Percentiles rank a stretch among this genome's conserved stretches.
Conservation (phyloP, 2,797 vertebrate genomes). For the Adelosebastes latens region DNA sequence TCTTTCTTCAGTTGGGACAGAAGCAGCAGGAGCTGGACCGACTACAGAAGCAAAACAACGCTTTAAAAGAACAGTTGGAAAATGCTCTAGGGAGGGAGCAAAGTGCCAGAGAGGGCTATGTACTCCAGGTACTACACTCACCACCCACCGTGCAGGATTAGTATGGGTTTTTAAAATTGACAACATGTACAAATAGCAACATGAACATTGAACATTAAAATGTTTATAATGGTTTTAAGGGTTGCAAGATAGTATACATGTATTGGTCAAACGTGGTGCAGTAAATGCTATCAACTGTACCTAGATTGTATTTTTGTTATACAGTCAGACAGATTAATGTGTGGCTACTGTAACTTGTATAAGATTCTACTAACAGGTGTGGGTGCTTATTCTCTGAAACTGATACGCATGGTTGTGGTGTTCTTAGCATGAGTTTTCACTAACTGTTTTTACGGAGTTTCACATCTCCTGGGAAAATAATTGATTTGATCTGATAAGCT, state of each 20-base stretch:
- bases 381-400: slow-evolving; percentile 65
- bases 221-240: neutral
- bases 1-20: slow-evolving; percentile 87
- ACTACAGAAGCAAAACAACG: slow-evolving; percentile 92
- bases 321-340: slow-evolving; percentile 10
- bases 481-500: slow-evolving; percentile 67
- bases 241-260: neutral
- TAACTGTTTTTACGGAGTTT: slow-evolving; percentile 90
- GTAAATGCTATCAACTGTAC: neutral
- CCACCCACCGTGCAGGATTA: neutral
- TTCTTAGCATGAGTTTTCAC: slow-evolving; percentile 86
- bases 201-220: neutral
- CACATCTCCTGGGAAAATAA: slow-evolving; percentile 92
- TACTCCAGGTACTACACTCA: slow-evolving; percentile 89
- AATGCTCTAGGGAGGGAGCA: slow-evolving; percentile 92
- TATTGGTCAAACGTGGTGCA: neutral
- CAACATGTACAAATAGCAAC: neutral
- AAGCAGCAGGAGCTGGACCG: slow-evolving; percentile 93
- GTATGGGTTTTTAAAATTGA: neutral
- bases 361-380: slow-evolving; percentile 72
- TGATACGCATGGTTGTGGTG: slow-evolving; percentile 84
- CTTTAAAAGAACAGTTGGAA: slow-evolving; percentile 93
- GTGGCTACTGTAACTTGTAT: slow-evolving; percentile 24
- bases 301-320: neutral
- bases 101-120: slow-evolving; percentile 93